A percentile compares a stretch with the other conserved stretches of the same genome.
Conservation (phyloP, 2,797 vertebrate genomes). For the Alca torda region DNA sequence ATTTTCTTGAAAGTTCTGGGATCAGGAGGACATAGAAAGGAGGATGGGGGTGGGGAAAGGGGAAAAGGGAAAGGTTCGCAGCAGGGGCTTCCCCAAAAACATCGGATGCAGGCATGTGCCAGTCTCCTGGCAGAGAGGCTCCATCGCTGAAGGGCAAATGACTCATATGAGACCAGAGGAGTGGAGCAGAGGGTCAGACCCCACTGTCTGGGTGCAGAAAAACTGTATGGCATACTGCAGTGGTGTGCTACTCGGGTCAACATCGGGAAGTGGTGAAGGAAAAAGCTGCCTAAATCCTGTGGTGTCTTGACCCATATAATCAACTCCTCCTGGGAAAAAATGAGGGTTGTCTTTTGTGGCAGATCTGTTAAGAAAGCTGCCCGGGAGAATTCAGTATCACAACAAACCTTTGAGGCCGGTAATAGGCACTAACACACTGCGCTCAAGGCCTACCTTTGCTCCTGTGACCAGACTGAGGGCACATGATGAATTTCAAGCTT, state of each 20-base stretch:
- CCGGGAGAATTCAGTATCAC: neutral
- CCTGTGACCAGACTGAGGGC: neutral
- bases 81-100: neutral
- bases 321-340: neutral
- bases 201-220: fast-evolving
- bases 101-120: neutral
- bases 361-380: neutral
- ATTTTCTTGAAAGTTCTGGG: neutral
- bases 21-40: neutral
- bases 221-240: neutral
- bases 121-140: neutral
- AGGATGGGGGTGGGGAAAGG: neutral
- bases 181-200: neutral
- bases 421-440: neutral
- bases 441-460: neutral
- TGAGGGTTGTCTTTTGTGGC: neutral
- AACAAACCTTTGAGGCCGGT: neutral
- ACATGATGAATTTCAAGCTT: slow-evolving; percentile 36
- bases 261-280: neutral
- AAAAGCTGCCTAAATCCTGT: neutral
- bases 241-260: fast-evolving
- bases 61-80: neutral
- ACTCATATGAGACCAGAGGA: neutral
- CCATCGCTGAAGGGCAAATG: neutral
- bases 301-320: neutral